A percentile compares a stretch with the other conserved stretches of the same genome.
These are phyloP conservation scores for Proteles cristata DNA, from an alignment of 2,113 vertebrate species.

Conservation along the genomic window DNA sequence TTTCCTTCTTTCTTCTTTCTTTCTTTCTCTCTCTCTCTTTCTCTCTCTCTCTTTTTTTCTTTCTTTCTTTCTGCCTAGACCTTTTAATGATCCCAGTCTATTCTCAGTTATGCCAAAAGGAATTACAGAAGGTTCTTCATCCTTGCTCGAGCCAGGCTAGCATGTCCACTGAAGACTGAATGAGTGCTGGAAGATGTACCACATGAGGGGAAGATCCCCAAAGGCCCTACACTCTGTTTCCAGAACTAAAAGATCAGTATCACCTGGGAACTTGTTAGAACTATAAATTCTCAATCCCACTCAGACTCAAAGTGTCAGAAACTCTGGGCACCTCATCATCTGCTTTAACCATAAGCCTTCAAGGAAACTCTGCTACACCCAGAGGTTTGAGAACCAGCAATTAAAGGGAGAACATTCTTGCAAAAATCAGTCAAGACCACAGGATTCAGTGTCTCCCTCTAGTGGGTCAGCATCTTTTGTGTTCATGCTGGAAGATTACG, in stretches of 20 bases:
- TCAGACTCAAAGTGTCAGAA: background rate
- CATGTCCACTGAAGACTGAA: fast-evolving
- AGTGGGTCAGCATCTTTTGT: background rate
- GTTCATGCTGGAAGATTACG: background rate
- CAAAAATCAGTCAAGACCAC: background rate
- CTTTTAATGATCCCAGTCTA: background rate
- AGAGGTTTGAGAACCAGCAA: background rate
- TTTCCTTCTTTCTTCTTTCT: background rate
- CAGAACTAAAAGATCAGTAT: background rate
- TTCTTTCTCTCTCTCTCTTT: background rate
- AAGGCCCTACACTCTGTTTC: background rate
- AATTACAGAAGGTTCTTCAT: background rate
- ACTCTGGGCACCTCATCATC: background rate
- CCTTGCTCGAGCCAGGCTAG: fast-evolving
- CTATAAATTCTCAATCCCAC: background rate
- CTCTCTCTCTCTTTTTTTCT: background rate
- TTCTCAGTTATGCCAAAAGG: background rate
- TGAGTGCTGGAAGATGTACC: background rate
- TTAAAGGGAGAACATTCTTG: background rate
- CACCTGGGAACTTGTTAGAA: background rate
- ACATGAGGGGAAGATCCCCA: background rate
- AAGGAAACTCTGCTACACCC: background rate
- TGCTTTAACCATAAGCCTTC: background rate
- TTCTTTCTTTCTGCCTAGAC: background rate
- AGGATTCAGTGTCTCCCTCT: background rate